A percentile compares a stretch with the other conserved stretches of the same genome.
These are phyloP conservation scores for Dicerorhinus sumatrensis DNA, from an alignment of 2,113 vertebrate species.

Conservation along the genomic window DNA sequence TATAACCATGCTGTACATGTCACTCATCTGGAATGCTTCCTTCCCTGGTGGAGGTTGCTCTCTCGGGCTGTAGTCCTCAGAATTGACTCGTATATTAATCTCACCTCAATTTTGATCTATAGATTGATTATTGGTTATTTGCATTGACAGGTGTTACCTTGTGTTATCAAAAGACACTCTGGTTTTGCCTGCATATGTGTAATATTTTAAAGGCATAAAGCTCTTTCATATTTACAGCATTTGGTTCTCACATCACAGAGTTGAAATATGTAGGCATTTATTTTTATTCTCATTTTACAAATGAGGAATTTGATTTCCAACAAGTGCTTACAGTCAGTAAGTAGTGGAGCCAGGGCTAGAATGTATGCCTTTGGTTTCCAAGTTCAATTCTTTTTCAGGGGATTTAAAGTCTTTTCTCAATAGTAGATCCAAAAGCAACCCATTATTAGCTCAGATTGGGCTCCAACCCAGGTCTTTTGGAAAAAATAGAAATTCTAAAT, in stretches of 20 bases:
- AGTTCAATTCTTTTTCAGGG: not conserved
- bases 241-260: not conserved
- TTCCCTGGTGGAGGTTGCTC: no score
- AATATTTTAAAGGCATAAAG: not conserved
- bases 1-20: no score
- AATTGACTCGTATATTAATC: no score
- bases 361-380: not conserved
- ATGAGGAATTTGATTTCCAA: not conserved
- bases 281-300: not conserved
- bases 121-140: no score
- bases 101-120: no score
- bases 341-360: not conserved
- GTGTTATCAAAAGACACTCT: not conserved
- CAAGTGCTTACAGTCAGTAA: not conserved
- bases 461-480: not conserved
- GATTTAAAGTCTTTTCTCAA: not conserved
- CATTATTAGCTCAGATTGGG: not conserved
- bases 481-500: conserved; percentile 15
- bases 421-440: not conserved
- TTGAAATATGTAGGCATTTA: not conserved
- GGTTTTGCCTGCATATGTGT: not conserved
- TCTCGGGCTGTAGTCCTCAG: no score
- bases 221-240: not conserved
- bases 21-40: no score
- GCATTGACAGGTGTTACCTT: not conserved